A percentile compares a stretch with the other conserved stretches of the same genome.
These are phyloP conservation scores for Conomelus anceps DNA, from an alignment of 2,888 invertebrate species.

Conservation along the genomic window DNA sequence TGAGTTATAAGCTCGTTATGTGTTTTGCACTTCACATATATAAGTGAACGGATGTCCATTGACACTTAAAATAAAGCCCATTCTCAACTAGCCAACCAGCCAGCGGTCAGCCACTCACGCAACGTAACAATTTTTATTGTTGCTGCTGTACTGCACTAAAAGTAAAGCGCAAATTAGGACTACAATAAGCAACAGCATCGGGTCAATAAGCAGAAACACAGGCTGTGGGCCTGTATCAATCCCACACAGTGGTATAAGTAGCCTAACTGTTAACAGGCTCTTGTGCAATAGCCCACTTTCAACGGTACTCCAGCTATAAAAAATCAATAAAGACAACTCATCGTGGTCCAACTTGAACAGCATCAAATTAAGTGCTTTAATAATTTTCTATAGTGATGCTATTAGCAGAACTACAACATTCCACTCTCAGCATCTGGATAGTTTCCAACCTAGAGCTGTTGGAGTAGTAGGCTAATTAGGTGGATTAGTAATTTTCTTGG, in stretches of 20 bases:
- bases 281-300: neutral
- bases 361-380: neutral
- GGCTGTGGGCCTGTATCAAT: neutral
- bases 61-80: neutral
- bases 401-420: neutral
- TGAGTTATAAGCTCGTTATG: neutral
- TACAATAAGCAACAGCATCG: neutral
- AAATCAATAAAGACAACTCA: neutral
- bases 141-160: neutral
- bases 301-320: neutral
- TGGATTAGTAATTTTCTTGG: no score
- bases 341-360: neutral
- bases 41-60: neutral
- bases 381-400: neutral
- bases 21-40: neutral
- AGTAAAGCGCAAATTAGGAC: neutral
- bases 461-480: no score
- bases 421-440: neutral
- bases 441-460: neutral
- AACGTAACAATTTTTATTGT: neutral
- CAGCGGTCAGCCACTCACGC: neutral
- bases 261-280: neutral
- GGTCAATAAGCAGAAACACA: neutral
- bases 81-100: neutral
- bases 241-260: neutral